Evolutionary conservation across 2,113 vertebrate species (phyloP).

Genomic region (Hymenochirus boettgeri): DNA sequence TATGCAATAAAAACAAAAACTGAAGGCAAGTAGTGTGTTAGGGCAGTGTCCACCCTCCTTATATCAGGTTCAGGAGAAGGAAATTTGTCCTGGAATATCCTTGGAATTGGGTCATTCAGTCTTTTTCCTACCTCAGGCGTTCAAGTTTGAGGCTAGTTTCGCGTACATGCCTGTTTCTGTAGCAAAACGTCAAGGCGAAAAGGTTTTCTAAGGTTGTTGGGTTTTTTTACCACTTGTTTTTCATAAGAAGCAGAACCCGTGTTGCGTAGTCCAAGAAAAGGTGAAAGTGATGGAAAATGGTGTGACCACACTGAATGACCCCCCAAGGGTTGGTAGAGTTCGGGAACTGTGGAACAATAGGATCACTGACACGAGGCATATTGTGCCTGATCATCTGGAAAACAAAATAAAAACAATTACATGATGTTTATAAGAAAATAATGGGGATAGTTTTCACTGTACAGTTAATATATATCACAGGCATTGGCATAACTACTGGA

Average conservation of each 20-base stretch:
- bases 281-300: conserved; percentile 44
- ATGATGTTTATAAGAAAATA: too few species aligned
- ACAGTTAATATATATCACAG: too few species aligned
- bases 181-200: neutral
- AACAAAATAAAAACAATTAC: neutral
- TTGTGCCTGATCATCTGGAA: conserved; percentile 40
- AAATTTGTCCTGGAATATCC: neutral
- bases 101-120: neutral
- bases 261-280: conserved; percentile 47
- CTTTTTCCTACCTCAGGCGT: neutral
- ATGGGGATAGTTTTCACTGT: too few species aligned
- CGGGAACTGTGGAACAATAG: conserved; percentile 37
- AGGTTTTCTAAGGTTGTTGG: neutral
- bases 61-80: neutral
- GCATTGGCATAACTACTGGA: too few species aligned
- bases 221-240: conserved; percentile 45
- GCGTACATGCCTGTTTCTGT: neutral
- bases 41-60: neutral
- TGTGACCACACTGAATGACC: conserved; percentile 44
- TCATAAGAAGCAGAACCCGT: conserved; percentile 44
- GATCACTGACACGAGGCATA: conserved; percentile 37
- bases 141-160: neutral
- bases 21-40: conserved; percentile 2
- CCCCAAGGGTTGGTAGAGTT: conserved; percentile 43
- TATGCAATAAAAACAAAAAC: conserved; percentile 20